phyloP scores from a whole-genome alignment of 2,888 invertebrate genomes.

The Cataglyphis cursor region DNA sequence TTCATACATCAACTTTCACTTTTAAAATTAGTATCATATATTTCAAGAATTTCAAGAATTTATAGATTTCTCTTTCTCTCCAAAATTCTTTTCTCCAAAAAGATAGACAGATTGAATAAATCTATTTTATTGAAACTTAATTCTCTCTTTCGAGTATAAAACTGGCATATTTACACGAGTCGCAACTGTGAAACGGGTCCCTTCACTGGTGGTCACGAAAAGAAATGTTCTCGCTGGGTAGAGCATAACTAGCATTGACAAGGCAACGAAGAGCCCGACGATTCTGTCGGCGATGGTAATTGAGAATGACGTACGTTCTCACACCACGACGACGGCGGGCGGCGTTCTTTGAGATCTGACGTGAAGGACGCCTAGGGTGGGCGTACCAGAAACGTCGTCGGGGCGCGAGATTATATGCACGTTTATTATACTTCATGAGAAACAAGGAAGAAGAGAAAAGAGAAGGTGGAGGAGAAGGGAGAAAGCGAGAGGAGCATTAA shows the following conservation, averaged over 20 bases:
- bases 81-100: neutral
- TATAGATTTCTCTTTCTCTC: neutral
- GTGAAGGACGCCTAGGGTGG: constrained; percentile 67
- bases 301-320: constrained; percentile 79
- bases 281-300: constrained; percentile 76
- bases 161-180: neutral
- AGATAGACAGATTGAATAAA: neutral
- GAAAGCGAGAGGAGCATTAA: neutral
- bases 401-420: constrained; percentile 65
- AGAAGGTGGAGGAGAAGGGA: neutral
- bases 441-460: constrained; percentile 37
- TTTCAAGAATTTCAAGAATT: constrained; percentile 7
- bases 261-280: constrained; percentile 38
- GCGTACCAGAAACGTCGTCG: constrained; percentile 69
- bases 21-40: neutral
- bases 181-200: neutral
- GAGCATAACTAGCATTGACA: constrained; percentile 63
- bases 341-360: constrained; percentile 75
- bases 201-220: neutral
- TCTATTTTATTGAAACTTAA: neutral
- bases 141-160: neutral
- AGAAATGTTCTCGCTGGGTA: neutral
- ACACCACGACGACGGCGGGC: constrained; percentile 54
- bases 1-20: constrained; percentile 7
- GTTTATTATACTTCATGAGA: constrained; percentile 60